Evolutionary conservation across 2,888 invertebrate species (phyloP).

Genomic region (Tetrapedia diversipes): DNA sequence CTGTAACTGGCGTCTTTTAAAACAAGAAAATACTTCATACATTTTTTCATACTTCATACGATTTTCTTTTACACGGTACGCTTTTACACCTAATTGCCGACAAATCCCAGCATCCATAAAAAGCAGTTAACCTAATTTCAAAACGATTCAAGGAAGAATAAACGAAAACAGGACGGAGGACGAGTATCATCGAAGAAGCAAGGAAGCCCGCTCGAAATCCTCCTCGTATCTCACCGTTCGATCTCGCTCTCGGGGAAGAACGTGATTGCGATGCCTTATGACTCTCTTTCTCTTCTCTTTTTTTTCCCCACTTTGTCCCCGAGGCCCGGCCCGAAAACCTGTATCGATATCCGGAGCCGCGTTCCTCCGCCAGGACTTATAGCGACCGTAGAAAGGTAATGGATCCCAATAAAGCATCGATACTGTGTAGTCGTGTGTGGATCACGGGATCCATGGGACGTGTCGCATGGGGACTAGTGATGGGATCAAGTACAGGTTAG

Average conservation of each 20-base stretch:
- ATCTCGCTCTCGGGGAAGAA: constrained; percentile 61
- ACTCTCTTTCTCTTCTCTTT: constrained; percentile 56
- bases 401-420: constrained; percentile 77
- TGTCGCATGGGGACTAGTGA: too few relatives aligned
- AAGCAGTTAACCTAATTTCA: too few relatives aligned
- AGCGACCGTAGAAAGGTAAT: constrained; percentile 71
- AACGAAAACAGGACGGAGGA: constrained; percentile 33
- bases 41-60: too few relatives aligned
- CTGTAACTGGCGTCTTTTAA: too few relatives aligned
- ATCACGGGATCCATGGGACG: constrained; percentile 52
- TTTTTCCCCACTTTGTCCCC: constrained; percentile 26
- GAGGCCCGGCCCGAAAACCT: constrained; percentile 44
- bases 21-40: too few relatives aligned
- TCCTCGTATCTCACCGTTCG: constrained; percentile 64
- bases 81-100: too few relatives aligned
- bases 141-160: constrained; percentile 50
- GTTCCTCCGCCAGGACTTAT: constrained; percentile 48
- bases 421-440: constrained; percentile 65
- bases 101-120: too few relatives aligned
- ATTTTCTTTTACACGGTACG: too few relatives aligned
- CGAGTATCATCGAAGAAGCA: constrained; percentile 57
- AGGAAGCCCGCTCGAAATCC: constrained; percentile 63
- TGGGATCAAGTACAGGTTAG: too few relatives aligned
- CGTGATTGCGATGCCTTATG: constrained; percentile 70
- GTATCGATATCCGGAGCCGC: constrained; percentile 64